Evolutionary conservation across 2,888 invertebrate species (phyloP).

Genomic region (Nemoura dubitans): DNA sequence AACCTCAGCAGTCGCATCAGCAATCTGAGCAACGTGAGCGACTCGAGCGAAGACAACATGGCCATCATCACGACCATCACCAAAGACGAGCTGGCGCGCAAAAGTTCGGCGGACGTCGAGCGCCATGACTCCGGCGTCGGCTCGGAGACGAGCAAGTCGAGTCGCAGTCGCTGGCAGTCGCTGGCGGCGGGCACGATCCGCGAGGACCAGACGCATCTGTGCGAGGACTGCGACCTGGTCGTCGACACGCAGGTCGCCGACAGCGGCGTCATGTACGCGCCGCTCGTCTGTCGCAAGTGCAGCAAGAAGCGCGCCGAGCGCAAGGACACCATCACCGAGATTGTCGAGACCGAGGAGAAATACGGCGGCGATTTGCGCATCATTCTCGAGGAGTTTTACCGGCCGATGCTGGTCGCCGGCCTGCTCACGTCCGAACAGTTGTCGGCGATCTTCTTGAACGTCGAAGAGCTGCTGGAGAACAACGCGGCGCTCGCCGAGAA

Average conservation of each 20-base stretch:
- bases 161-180: conserved; percentile 72
- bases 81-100: conserved; percentile 62
- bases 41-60: conserved; percentile 86
- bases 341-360: conserved; percentile 95
- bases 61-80: conserved; percentile 70
- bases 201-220: conserved; percentile 73
- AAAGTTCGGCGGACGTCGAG: conserved; percentile 78
- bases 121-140: conserved; percentile 93
- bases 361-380: conserved; percentile 93
- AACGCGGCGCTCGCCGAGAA: conserved; percentile 86
- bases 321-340: conserved; percentile 93
- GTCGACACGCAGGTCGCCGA: conserved; percentile 72
- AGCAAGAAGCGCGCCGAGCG: conserved; percentile 87
- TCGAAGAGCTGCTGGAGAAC: conserved; percentile 90
- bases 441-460: conserved; percentile 91
- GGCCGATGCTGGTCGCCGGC: conserved; percentile 93
- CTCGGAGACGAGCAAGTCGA: conserved; percentile 89
- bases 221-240: conserved; percentile 87
- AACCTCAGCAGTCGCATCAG: conserved; percentile 76
- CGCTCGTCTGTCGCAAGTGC: conserved; percentile 87
- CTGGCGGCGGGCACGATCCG: conserved; percentile 59
- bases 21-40: conserved; percentile 82
- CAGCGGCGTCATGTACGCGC: conserved; percentile 76
- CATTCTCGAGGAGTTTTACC: conserved; percentile 90
- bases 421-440: conserved; percentile 82